phyloP scores from a whole-genome alignment of 2,797 vertebrate species.

The Dryobates pubescens region DNA sequence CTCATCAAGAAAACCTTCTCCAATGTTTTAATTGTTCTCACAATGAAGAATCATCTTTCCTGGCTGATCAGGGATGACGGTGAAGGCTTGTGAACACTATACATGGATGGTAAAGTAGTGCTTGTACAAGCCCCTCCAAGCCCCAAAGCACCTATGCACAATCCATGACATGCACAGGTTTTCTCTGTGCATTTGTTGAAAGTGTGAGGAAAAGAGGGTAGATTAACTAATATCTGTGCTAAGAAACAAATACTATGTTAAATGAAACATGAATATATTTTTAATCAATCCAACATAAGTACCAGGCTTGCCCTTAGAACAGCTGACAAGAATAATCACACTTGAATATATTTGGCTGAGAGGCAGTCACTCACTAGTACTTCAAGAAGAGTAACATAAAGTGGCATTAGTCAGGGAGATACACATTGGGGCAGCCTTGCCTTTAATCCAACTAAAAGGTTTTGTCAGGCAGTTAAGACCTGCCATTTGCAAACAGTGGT shows the following conservation, averaged over 20 bases:
- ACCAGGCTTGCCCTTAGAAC: neutral
- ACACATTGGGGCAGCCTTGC: neutral
- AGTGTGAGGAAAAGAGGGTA: rapidly evolving
- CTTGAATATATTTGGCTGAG: neutral
- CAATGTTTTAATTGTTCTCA: neutral
- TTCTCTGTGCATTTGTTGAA: neutral
- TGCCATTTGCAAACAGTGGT: neutral
- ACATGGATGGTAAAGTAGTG: neutral
- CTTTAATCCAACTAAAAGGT: neutral
- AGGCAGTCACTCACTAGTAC: neutral
- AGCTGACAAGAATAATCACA: neutral
- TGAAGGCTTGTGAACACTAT: neutral
- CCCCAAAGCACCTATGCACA: neutral
- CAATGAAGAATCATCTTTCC: neutral
- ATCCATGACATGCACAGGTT: neutral
- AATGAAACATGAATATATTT: neutral
- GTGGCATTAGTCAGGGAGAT: neutral
- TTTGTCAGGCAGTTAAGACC: neutral
- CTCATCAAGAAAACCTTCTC: neutral
- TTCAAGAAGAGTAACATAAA: neutral
- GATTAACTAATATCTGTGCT: neutral
- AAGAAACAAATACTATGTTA: neutral
- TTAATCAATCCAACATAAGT: neutral
- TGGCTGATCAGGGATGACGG: neutral
- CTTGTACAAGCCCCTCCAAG: neutral